A percentile compares a stretch with the other conserved stretches of the same genome.
Conservation (phyloP, 2,888 invertebrate genomes). For the Ditula angustiorana region DNA sequence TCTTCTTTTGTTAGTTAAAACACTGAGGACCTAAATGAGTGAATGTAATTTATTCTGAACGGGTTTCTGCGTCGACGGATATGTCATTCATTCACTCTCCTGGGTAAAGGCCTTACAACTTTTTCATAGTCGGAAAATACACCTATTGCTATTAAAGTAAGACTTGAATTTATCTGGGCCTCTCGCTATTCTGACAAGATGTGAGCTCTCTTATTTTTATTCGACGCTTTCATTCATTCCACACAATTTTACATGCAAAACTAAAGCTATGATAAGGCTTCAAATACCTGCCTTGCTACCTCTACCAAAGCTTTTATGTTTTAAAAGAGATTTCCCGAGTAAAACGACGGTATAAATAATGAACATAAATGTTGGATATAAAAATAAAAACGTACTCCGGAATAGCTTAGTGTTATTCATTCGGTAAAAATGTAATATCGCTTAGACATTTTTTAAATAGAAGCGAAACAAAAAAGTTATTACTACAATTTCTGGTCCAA, state of each 20-base stretch:
- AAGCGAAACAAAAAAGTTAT: slow-evolving; percentile 6
- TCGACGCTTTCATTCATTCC: slow-evolving; percentile 13
- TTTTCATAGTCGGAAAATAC: background rate
- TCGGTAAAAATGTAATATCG: background rate
- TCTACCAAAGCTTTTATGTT: slow-evolving; percentile 5
- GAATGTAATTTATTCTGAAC: slow-evolving; percentile 33
- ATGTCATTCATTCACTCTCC: slow-evolving; percentile 34
- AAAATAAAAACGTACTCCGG: background rate
- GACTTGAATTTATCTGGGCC: background rate
- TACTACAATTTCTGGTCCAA: slow-evolving; percentile 15
- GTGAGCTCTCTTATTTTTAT: slow-evolving; percentile 21
- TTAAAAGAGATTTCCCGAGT: slow-evolving; percentile 10
- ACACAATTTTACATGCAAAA: slow-evolving; percentile 24
- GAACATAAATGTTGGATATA: slow-evolving; percentile 19
- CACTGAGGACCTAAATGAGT: slow-evolving; percentile 28
- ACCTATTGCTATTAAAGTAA: background rate
- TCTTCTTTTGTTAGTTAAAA: slow-evolving; percentile 17
- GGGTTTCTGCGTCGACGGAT: slow-evolving; percentile 33
- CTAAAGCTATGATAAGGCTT: slow-evolving; percentile 23
- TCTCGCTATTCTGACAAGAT: slow-evolving; percentile 5
- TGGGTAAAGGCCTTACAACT: slow-evolving; percentile 4
- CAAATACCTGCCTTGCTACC: slow-evolving; percentile 8
- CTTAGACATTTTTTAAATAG: slow-evolving; percentile 13
- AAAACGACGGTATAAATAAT: slow-evolving; percentile 16
- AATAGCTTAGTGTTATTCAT: background rate